A percentile compares a stretch with the other conserved stretches of the same genome.
These are phyloP conservation scores for Mesocricetus auratus DNA, from an alignment of 2,113 vertebrate genomes.

Conservation along the genomic window DNA sequence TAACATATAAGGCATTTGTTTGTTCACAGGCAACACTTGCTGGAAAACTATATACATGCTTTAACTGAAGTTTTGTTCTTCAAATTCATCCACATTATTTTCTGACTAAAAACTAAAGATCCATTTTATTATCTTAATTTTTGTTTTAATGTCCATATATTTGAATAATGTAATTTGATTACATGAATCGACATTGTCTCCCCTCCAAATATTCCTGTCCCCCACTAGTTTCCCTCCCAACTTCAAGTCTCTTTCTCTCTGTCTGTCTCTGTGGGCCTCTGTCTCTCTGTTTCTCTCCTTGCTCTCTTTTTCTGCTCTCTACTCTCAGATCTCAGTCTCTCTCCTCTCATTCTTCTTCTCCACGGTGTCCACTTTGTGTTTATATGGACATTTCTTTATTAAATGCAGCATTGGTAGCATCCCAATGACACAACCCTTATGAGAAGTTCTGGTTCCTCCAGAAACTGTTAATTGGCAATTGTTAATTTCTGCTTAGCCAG, in stretches of 20 bases:
- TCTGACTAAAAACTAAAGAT: neutral
- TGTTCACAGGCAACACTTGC: neutral
- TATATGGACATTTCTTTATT: neutral
- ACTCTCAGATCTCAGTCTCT: neutral
- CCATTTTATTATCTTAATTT: neutral
- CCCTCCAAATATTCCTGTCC: neutral
- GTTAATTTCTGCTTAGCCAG: neutral
- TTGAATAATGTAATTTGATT: neutral
- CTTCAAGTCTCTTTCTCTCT: neutral
- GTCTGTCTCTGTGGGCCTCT: neutral
- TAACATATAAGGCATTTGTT: neutral
- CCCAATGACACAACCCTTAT: neutral
- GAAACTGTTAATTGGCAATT: neutral
- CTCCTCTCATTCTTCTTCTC: neutral
- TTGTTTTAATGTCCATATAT: neutral
- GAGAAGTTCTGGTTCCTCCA: neutral
- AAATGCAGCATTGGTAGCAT: neutral
- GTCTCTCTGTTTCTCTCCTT: neutral
- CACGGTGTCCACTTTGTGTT: neutral
- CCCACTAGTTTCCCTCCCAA: neutral
- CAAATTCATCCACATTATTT: neutral
- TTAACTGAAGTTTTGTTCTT: neutral
- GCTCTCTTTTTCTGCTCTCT: neutral
- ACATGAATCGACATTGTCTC: neutral
- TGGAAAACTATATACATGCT: neutral